These are phyloP conservation scores for Euglossa dilemma DNA, from an alignment of 1,140 invertebrate genomes.

Conservation along the genomic window DNA sequence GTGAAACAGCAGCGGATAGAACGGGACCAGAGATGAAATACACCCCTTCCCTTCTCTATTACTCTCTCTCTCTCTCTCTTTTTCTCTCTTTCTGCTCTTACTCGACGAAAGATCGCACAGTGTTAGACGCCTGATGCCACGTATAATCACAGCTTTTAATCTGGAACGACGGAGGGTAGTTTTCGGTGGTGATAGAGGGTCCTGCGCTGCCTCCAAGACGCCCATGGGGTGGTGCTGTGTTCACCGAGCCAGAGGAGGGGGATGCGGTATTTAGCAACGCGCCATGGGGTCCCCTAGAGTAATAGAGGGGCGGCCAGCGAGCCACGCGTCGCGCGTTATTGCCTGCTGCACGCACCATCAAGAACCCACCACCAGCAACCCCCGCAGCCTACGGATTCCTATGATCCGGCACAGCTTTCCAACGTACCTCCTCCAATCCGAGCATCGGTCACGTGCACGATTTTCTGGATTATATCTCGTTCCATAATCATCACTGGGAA, in stretches of 20 bases:
- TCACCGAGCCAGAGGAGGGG: slow-evolving; percentile 28
- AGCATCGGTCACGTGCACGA: slow-evolving; percentile 49
- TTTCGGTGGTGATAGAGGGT: slow-evolving; percentile 30
- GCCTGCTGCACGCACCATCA: slow-evolving; percentile 63
- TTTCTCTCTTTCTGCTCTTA: neutral
- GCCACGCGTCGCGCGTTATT: slow-evolving; percentile 76
- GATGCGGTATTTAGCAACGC: slow-evolving; percentile 70
- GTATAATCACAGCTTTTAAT: slow-evolving; percentile 69
- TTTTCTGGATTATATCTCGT: slow-evolving; percentile 30
- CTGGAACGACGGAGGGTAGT: slow-evolving; percentile 56
- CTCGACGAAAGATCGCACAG: slow-evolving; percentile 7
- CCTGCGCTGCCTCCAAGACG: slow-evolving; percentile 42
- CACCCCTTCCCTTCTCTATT: neutral
- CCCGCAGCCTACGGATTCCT: slow-evolving; percentile 37
- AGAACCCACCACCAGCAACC: slow-evolving; percentile 43
- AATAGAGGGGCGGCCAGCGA: slow-evolving; percentile 59
- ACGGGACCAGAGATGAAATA: neutral
- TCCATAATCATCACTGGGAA: neutral
- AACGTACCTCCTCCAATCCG: slow-evolving; percentile 26
- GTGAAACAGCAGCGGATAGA: neutral
- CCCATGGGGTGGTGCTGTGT: slow-evolving; percentile 22
- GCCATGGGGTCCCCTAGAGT: slow-evolving; percentile 64
- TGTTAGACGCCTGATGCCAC: slow-evolving; percentile 47
- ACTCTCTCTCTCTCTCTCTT: neutral
- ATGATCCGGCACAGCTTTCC: slow-evolving; percentile 19